Conservation (phyloP, 2,888 invertebrate species). For the Hemicrepidius hirtus region DNA sequence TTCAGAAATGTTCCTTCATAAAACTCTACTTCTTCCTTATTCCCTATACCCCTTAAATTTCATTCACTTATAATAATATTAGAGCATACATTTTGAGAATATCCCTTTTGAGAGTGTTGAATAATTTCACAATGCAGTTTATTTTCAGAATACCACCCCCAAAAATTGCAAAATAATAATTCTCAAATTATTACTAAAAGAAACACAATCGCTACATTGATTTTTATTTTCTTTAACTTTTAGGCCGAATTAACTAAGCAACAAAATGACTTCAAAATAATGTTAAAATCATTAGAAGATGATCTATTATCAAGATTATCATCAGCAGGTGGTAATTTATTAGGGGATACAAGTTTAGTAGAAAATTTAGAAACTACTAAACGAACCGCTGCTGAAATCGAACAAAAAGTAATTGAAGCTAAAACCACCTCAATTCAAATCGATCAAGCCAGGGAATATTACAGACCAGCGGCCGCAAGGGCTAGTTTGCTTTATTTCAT, state of each 20-base stretch:
- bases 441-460: conserved; percentile 93
- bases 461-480: conserved; percentile 91
- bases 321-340: conserved; percentile 93
- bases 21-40: too few relatives aligned
- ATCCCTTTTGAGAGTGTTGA: too few relatives aligned
- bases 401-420: conserved; percentile 93
- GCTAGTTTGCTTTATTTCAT: conserved; percentile 97
- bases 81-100: too few relatives aligned
- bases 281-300: conserved; percentile 93
- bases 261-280: conserved; percentile 98
- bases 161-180: too few relatives aligned
- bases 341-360: conserved; percentile 95
- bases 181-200: neutral
- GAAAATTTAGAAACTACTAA: conserved; percentile 98
- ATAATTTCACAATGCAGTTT: too few relatives aligned
- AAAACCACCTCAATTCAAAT: conserved; percentile 94
- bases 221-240: too few relatives aligned
- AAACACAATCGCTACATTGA: too few relatives aligned
- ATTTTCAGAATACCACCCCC: too few relatives aligned
- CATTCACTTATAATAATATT: too few relatives aligned
- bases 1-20: too few relatives aligned
- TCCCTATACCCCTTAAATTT: too few relatives aligned
- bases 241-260: conserved; percentile 94
- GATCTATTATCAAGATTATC: conserved; percentile 92
- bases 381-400: conserved; percentile 96